Percentiles rank a stretch among this genome's conserved stretches.
phyloP scores from a whole-genome alignment of 1,140 invertebrate genomes.

The Zaprionus tsacasi region DNA sequence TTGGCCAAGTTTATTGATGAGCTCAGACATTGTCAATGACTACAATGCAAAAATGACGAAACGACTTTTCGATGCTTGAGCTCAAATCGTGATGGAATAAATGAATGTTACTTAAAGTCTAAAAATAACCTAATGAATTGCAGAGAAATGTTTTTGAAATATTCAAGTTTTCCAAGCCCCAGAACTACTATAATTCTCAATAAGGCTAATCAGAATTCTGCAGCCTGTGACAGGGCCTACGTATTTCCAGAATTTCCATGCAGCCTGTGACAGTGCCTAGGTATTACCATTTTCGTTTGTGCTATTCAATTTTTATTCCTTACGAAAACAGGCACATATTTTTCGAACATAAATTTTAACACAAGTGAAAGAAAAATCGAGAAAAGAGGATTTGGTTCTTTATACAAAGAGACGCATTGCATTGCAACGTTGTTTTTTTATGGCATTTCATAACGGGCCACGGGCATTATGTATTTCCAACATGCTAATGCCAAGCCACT shows the following conservation, averaged over 20 bases:
- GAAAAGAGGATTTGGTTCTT: slow-evolving; percentile 32
- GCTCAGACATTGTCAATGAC: slow-evolving; percentile 34
- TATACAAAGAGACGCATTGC: slow-evolving; percentile 32
- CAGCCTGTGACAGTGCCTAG: slow-evolving; percentile 19
- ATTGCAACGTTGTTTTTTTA: slow-evolving; percentile 55
- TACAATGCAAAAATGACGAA: slow-evolving; percentile 39
- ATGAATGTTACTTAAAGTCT: neutral
- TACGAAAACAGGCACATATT: slow-evolving; percentile 57
- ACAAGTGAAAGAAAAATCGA: slow-evolving; percentile 23
- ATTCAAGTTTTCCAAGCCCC: neutral
- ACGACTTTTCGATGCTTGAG: slow-evolving; percentile 27
- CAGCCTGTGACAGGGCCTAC: slow-evolving; percentile 20
- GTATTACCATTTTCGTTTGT: slow-evolving; percentile 39
- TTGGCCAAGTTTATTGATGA: slow-evolving; percentile 64
- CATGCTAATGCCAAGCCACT: slow-evolving; percentile 77
- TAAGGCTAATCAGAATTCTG: slow-evolving; percentile 6
- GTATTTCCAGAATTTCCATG: slow-evolving; percentile 26
- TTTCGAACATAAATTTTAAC: slow-evolving; percentile 61
- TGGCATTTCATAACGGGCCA: slow-evolving; percentile 50
- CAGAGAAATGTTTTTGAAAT: neutral
- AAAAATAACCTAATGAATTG: neutral
- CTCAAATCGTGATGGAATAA: neutral
- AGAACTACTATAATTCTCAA: neutral
- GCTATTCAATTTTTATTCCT: slow-evolving; percentile 24
- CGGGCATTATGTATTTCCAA: slow-evolving; percentile 62